Conservation (phyloP, 2,888 invertebrate genomes). For the Adela reaumurella region DNA sequence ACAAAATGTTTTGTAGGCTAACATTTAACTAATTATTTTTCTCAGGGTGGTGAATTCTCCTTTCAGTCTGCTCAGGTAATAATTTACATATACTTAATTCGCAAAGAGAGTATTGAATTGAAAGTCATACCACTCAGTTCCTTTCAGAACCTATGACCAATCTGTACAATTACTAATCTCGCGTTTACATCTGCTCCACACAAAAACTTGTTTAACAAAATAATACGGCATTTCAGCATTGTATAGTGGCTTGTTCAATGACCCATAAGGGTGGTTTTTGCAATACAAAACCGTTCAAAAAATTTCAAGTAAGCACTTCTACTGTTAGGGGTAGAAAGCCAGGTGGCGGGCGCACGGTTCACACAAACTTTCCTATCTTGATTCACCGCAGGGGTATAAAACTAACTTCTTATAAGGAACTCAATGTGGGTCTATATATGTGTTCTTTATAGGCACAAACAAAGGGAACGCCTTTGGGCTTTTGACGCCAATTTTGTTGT, state of each 20-base stretch:
- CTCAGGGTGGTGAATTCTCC: no score
- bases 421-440: conserved; percentile 38
- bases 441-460: conserved; percentile 25
- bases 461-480: conserved; percentile 41
- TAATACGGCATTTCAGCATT: neutral
- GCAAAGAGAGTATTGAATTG: no score
- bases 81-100: no score
- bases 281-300: neutral
- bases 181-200: no score
- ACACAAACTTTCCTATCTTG: conserved; percentile 29
- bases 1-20: no score
- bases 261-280: conserved; percentile 4
- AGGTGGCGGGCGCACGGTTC: neutral
- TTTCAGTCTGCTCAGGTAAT: no score
- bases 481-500: conserved; percentile 48
- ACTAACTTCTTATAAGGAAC: conserved; percentile 32
- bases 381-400: conserved; percentile 24
- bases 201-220: neutral
- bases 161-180: no score
- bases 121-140: no score
- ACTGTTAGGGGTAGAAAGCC: neutral
- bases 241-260: conserved; percentile 5
- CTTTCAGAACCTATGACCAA: no score
- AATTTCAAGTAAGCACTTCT: neutral
- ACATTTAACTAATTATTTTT: no score